Base-by-base conservation (phyloP, 2,113 vertebrate species). In the Sialia sialis region DNA sequence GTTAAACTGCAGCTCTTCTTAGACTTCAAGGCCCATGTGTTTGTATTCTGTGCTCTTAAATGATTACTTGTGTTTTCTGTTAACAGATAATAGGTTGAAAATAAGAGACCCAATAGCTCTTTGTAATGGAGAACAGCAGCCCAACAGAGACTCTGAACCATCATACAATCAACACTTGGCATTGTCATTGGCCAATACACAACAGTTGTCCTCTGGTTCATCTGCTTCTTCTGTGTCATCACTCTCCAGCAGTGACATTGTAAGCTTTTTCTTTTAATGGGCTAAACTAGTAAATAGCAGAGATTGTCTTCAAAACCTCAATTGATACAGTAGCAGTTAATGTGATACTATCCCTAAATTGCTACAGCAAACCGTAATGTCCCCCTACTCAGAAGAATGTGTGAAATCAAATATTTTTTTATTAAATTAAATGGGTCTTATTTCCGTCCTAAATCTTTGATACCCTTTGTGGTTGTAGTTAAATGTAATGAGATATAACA, bases 201-300 rank as follows among this genome's bases (percentile, higher is more conserved):
- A 98, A 46, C 99, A 99, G 36, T 97, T 98, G 21, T 98, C 98
- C 7, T 98, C 98, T 4, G 98, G 97, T 63, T 98, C 98, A 2
- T 99, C 99, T 2, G 98, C 99, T 12, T 99, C 99, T 55, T 99
- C 99, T 0, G 98, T 99, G 46, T 99, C 99, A 44, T 99, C 99
- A 0, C 98, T 99, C 64, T 99, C 99, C 4, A 98, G 99, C 87
- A 99, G 99, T 84, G 99, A 99, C 96, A 99, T 99, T 23, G 99
- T 99, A 98, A 98, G 99, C 92, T 85, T 75, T 77, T 86, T 51
- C 46, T 68, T 88, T 91, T 69, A 66, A 52, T 62, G 49, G 29
- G n/a, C 78, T 94, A 41, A 82, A 69, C 51, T 87, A 54, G 23
- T 48, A 48, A 79, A 38, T 59, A 82, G 30, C 44, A 38, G 39